Percentiles rank a stretch among this genome's conserved stretches.
Evolutionary conservation across 2,888 invertebrate genomes (phyloP).

Genomic region (Drosophila peninsularis): DNA sequence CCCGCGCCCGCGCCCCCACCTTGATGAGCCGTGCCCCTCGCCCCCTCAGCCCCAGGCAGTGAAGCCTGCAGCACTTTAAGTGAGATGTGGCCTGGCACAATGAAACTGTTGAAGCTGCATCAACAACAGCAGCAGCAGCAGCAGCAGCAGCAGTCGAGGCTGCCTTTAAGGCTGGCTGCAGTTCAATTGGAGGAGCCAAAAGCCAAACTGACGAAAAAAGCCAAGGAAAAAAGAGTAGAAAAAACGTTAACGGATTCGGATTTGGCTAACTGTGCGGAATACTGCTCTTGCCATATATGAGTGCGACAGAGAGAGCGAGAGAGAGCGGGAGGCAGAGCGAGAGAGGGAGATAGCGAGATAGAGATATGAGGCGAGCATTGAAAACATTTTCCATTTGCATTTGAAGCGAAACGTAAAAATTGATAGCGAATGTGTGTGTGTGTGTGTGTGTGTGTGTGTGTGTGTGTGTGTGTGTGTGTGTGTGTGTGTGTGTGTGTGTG

Average conservation of each 20-base stretch:
- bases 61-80: conserved; percentile 48
- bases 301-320: not conserved
- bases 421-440: conserved; percentile 15
- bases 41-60: not conserved
- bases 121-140: conserved; percentile 19
- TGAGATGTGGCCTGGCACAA: conserved; percentile 27
- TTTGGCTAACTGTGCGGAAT: conserved; percentile 56
- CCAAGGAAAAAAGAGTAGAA: not conserved
- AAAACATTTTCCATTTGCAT: conserved; percentile 62
- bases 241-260: conserved; percentile 42
- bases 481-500: not conserved
- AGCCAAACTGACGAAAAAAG: conserved; percentile 28
- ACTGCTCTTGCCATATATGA: conserved; percentile 12
- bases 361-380: conserved; percentile 32
- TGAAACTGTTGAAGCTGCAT: conserved; percentile 40
- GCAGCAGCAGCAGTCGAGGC: conserved; percentile 26
- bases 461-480: conserved; percentile 1
- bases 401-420: conserved; percentile 52
- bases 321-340: not conserved
- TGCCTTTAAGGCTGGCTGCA: conserved; percentile 47
- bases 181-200: conserved; percentile 52
- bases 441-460: not conserved
- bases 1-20: conserved; percentile 3
- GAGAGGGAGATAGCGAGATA: not conserved
- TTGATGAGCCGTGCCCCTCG: conserved; percentile 1